Percentiles rank a stretch among this genome's conserved stretches.
phyloP scores from a whole-genome alignment of 2,113 vertebrate genomes.

The Percina caprodes region DNA sequence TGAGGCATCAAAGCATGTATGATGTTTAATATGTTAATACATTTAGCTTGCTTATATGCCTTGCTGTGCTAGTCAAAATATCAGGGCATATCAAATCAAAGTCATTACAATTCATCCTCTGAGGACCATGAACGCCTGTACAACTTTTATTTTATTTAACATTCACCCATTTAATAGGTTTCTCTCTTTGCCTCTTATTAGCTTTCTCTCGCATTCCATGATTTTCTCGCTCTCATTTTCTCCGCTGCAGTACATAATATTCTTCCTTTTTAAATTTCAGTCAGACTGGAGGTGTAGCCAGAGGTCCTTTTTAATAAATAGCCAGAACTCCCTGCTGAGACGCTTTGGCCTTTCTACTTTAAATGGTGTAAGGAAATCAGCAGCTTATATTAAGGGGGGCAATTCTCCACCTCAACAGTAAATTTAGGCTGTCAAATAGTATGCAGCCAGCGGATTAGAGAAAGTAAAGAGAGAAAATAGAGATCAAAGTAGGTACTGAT shows the following conservation, averaged over 20 bases:
- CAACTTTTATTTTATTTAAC: background rate
- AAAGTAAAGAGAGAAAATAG: conserved; percentile 14
- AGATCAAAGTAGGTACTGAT: conserved; percentile 39
- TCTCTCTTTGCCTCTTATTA: conserved; percentile 20
- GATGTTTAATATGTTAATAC: background rate
- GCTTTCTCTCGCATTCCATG: conserved; percentile 31
- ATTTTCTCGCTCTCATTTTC: conserved; percentile 28
- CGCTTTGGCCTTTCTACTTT: conserved; percentile 56
- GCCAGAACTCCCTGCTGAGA: conserved; percentile 49
- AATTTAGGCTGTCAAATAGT: conserved; percentile 47
- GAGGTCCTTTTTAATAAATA: conserved; percentile 65
- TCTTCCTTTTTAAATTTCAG: conserved; percentile 43
- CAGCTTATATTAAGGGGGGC: conserved; percentile 43
- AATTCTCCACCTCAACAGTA: conserved; percentile 50
- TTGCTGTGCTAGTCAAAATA: background rate
- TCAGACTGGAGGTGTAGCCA: conserved; percentile 60
- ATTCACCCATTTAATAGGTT: conserved; percentile 40
- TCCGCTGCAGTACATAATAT: conserved; percentile 31
- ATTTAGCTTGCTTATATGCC: background rate
- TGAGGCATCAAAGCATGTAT: background rate
- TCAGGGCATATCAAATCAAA: background rate
- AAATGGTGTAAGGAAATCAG: conserved; percentile 49
- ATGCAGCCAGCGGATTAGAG: conserved; percentile 44
- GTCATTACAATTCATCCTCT: too few species aligned
- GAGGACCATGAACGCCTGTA: background rate